Evolutionary conservation across 1,140 invertebrate genomes (phyloP).

Genomic region (Vollenhovia emeryi): DNA sequence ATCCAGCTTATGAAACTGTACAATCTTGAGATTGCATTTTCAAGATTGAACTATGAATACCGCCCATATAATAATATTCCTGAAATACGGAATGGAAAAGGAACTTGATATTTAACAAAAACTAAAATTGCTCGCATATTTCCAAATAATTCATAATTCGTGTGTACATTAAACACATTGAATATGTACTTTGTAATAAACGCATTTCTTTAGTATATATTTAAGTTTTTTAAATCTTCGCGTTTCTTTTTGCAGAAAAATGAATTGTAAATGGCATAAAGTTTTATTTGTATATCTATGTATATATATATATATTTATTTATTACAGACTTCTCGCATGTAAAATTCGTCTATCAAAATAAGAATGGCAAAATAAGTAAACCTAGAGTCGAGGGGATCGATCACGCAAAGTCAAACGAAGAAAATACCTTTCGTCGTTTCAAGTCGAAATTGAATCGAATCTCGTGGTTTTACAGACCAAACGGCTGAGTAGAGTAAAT

Average conservation of each 20-base stretch:
- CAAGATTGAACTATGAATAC: too few species aligned
- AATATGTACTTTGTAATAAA: conserved; percentile 16
- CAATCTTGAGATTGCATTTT: too few species aligned
- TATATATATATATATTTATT: conserved; percentile 74
- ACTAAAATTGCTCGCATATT: neutral
- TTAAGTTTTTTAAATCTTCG: neutral
- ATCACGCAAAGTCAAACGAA: conserved; percentile 23
- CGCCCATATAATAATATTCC: too few species aligned
- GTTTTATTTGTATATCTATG: conserved; percentile 82
- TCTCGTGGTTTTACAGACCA: neutral
- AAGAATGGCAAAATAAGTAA: conserved; percentile 74
- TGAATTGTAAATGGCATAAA: conserved; percentile 76
- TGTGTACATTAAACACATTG: neutral
- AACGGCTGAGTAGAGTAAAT: conserved; percentile 18
- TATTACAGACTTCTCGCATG: conserved; percentile 82
- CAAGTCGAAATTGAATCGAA: neutral
- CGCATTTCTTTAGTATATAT: neutral
- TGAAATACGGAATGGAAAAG: neutral
- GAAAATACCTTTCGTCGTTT: neutral
- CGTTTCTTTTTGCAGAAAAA: neutral
- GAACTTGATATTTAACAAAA: neutral
- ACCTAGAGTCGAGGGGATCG: conserved; percentile 73
- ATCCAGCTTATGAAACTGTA: too few species aligned
- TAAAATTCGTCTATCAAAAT: conserved; percentile 84
- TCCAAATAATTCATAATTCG: neutral